These are phyloP conservation scores for Grammomys dolichurus DNA, from an alignment of 2,113 vertebrate species.

Conservation along the genomic window DNA sequence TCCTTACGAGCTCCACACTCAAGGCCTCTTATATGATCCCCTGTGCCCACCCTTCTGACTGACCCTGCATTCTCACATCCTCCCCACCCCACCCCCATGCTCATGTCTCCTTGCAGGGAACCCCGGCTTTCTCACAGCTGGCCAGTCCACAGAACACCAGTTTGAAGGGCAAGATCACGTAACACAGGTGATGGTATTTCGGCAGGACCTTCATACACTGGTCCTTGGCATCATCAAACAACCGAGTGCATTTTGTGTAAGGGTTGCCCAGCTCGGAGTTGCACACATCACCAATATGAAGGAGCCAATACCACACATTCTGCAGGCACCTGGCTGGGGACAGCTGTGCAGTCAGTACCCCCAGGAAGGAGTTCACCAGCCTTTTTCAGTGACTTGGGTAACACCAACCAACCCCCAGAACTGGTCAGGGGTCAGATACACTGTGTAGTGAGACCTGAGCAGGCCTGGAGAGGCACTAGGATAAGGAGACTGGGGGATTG, in stretches of 20 bases:
- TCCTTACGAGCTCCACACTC: neutral
- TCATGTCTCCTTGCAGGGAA: neutral
- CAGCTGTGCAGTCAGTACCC: neutral
- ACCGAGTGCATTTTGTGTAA: slow-evolving; percentile 85
- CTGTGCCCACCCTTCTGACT: neutral
- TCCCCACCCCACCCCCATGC: neutral
- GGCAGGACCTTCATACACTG: slow-evolving; percentile 86
- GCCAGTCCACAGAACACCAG: slow-evolving; percentile 87
- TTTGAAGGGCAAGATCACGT: slow-evolving; percentile 86
- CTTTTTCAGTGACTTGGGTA: neutral
- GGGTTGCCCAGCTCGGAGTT: slow-evolving; percentile 91
- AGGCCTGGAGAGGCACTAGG: neutral
- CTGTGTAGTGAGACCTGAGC: neutral
- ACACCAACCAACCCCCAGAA: neutral
- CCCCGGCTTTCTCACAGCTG: slow-evolving; percentile 74
- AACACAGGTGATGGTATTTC: slow-evolving; percentile 88
- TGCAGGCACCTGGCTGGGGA: slow-evolving; percentile 88
- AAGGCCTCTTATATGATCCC: rapidly evolving
- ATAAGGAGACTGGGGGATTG: neutral
- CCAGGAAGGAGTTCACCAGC: neutral
- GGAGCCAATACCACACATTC: slow-evolving; percentile 91
- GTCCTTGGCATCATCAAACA: slow-evolving; percentile 86
- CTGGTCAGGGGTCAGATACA: neutral
- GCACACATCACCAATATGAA: slow-evolving; percentile 87
- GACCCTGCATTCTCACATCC: too few relatives aligned